Evolutionary conservation across 2,888 invertebrate genomes (phyloP), one percentile per base, ranked within the genome.

Genomic region (Torymus aiolomorphi): DNA sequence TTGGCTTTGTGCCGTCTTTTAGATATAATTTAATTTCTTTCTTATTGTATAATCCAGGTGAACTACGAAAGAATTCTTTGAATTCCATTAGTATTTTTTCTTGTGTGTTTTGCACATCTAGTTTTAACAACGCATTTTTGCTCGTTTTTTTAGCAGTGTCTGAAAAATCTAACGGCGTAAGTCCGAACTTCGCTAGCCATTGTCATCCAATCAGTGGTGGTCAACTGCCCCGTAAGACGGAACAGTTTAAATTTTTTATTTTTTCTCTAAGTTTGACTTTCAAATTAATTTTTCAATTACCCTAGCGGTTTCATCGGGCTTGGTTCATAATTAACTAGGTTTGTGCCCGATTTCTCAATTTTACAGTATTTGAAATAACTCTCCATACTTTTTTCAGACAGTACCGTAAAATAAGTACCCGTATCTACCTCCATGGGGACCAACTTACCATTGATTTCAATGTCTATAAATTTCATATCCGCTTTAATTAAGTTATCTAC

Each of bases 161-260:
- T 42, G 42, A 16, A 56, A 70, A 57, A 24, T 49, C 24, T 42
- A 70, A 24, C 20, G 80, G 78, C 80, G 75, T 80, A 42, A 18
- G 18, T 1, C 71, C 61, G 24, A 78, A 80, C 82, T 24, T 3
- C 3, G 24, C 24, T 24, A 24, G 24, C 24, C 24, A 24, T 24
- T 24, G 24, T 24, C 24, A 62, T 14, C 80, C 80, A n/a, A 82
- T 65, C 16, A 78, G 56, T 2, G 76, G 56, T 49, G 78, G n/a
- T n/a, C n/a, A n/a, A n/a, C n/a, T n/a, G 78, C 42, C 80, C 80
- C 31, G 79, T 62, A 80, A 61, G 11, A 82, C 77, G 16, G 74
- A 82, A 59, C 74, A 77, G 51, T 77, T 62, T 24, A 82, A 49
- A 16, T n/a, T 49, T 70, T 14, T 63, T 13, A 24, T 24, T 24